These are phyloP conservation scores for Channallabes apus DNA, from an alignment of 2,797 vertebrate species.

Conservation along the genomic window DNA sequence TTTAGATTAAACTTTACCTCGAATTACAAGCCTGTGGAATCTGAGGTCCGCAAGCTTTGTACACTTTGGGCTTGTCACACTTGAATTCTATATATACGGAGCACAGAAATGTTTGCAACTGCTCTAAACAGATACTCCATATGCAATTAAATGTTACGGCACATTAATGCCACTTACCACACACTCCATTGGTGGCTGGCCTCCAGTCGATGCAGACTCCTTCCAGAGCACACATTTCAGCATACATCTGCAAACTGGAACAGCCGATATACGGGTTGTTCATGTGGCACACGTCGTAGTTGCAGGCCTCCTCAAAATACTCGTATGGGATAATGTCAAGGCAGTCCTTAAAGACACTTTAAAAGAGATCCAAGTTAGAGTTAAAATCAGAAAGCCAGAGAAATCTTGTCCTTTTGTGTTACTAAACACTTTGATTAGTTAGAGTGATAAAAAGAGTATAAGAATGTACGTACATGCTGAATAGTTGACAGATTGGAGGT, in stretches of 20 bases:
- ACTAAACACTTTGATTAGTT: background rate
- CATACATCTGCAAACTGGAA: constrained; percentile 73
- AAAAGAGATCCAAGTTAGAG: constrained; percentile 7
- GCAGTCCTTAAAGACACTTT: constrained; percentile 75
- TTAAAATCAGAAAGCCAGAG: background rate
- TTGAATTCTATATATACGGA: constrained; percentile 62
- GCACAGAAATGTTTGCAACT: background rate
- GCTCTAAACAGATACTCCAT: background rate
- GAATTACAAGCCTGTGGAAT: constrained; percentile 69
- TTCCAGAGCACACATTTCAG: constrained; percentile 64
- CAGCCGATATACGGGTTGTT: constrained; percentile 55
- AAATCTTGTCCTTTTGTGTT: background rate
- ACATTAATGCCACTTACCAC: constrained; percentile 66
- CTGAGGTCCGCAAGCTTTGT: constrained; percentile 71
- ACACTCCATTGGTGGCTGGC: constrained; percentile 66
- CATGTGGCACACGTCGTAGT: constrained; percentile 64
- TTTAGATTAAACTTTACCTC: constrained; percentile 54
- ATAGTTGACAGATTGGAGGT: constrained; percentile 62
- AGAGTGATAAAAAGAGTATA: background rate
- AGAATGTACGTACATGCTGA: constrained; percentile 60
- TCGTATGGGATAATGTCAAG: constrained; percentile 63
- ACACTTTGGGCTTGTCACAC: constrained; percentile 70
- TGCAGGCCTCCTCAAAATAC: constrained; percentile 64
- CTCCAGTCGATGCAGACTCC: constrained; percentile 79
- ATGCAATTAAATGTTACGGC: background rate